Evolutionary conservation across 1,140 invertebrate genomes (phyloP).

Genomic region (Wasmannia auropunctata): DNA sequence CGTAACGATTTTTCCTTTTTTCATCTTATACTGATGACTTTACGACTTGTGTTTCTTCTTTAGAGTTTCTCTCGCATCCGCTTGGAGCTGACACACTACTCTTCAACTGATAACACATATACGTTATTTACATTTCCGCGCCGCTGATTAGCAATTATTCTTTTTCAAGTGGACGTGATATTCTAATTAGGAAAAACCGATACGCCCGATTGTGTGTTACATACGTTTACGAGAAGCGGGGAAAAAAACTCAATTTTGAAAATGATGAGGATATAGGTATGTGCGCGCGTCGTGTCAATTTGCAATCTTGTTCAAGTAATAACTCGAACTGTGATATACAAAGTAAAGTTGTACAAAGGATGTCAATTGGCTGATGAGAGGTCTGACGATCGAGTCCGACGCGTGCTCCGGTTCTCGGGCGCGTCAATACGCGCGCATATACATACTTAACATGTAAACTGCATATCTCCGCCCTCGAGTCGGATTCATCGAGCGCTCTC

Average conservation of each 20-base stretch:
- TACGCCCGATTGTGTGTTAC: background rate
- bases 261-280: background rate
- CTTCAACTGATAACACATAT: background rate
- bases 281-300: background rate
- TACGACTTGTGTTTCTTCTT: background rate
- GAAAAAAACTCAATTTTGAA: background rate
- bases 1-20: background rate
- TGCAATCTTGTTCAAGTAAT: background rate
- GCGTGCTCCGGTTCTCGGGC: conserved; percentile 34
- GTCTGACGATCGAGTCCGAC: conserved; percentile 50
- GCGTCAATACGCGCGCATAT: conserved; percentile 38
- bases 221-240: background rate
- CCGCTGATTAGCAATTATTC: background rate
- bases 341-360: conserved; percentile 29
- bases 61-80: background rate
- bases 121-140: background rate
- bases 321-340: background rate
- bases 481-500: conserved; percentile 60
- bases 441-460: conserved; percentile 53
- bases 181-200: background rate
- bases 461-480: conserved; percentile 51
- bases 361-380: conserved; percentile 53
- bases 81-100: background rate
- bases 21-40: too few relatives aligned
- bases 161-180: background rate